A percentile compares a stretch with the other conserved stretches of the same genome.
Evolutionary conservation across 2,888 invertebrate species (phyloP).

Genomic region (Acrobasis suavella): DNA sequence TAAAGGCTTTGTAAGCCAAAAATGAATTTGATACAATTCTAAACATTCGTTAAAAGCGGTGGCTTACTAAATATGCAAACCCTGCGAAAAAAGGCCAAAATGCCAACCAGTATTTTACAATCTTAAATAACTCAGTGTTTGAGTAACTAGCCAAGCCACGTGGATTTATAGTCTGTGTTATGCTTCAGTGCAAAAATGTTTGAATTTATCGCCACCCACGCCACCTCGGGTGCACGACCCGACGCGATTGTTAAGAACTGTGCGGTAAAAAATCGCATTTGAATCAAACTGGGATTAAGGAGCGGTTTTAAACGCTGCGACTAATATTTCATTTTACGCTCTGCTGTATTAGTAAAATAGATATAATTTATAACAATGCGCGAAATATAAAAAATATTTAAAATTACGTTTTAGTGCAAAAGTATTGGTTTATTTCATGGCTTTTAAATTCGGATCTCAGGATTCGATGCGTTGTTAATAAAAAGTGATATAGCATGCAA

Average conservation of each 20-base stretch:
- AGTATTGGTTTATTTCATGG: no score
- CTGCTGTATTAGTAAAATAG: no score
- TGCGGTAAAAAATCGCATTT: background rate
- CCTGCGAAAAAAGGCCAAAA: slow-evolving; percentile 17
- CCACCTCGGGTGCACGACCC: slow-evolving; percentile 16
- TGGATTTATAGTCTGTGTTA: slow-evolving; percentile 40
- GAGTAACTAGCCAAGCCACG: slow-evolving; percentile 40
- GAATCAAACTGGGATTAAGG: background rate
- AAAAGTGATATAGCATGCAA: no score
- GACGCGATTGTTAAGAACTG: slow-evolving; percentile 5
- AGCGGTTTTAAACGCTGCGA: background rate
- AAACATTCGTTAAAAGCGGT: background rate
- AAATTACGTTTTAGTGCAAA: no score
- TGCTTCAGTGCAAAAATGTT: slow-evolving; percentile 40
- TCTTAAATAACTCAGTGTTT: slow-evolving; percentile 42
- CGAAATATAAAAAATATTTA: no score
- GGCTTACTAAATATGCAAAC: slow-evolving; percentile 4
- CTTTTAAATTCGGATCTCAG: no score
- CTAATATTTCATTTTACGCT: background rate
- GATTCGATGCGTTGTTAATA: no score
- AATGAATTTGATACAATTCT: background rate
- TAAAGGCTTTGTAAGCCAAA: background rate
- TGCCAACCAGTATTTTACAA: slow-evolving; percentile 29
- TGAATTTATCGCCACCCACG: slow-evolving; percentile 39
- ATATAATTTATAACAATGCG: no score